Conservation (phyloP, 2,888 invertebrate species). For the Tenthredo distinguenda region DNA sequence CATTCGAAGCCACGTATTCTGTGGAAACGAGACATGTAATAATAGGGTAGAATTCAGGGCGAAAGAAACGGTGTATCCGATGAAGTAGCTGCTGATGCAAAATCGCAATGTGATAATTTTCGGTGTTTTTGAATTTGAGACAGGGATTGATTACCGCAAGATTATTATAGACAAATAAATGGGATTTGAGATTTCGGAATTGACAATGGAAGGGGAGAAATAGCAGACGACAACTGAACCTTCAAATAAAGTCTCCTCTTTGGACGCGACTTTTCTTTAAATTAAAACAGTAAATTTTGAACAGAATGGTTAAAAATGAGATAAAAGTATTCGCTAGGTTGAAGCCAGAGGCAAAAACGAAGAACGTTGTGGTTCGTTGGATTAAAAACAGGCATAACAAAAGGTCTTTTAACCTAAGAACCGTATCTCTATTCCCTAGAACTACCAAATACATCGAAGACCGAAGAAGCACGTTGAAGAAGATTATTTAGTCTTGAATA, state of each 20-base stretch:
- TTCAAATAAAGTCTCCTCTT: slow-evolving; percentile 26
- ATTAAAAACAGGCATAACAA: neutral
- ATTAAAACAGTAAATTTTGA: slow-evolving; percentile 32
- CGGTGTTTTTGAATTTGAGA: neutral
- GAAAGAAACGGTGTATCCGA: neutral
- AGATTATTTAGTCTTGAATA: slow-evolving; percentile 64
- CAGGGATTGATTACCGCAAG: neutral
- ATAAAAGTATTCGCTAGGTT: slow-evolving; percentile 78
- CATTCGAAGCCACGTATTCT: neutral
- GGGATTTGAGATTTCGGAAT: neutral
- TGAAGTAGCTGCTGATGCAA: neutral
- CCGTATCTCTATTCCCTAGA: slow-evolving; percentile 56
- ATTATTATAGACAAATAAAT: neutral
- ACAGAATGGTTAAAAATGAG: slow-evolving; percentile 75
- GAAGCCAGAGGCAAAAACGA: slow-evolving; percentile 66
- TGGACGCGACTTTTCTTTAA: neutral
- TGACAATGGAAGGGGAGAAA: slow-evolving; percentile 16
- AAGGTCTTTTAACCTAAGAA: slow-evolving; percentile 27
- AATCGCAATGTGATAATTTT: neutral
- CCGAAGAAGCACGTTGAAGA: slow-evolving; percentile 64
- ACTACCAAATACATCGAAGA: slow-evolving; percentile 65
- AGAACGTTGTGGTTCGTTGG: slow-evolving; percentile 57
- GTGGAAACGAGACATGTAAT: neutral
- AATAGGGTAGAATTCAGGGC: neutral
- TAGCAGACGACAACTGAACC: slow-evolving; percentile 27